phyloP scores from a whole-genome alignment of 2,888 invertebrate genomes.

The Synanthedon vespiformis region DNA sequence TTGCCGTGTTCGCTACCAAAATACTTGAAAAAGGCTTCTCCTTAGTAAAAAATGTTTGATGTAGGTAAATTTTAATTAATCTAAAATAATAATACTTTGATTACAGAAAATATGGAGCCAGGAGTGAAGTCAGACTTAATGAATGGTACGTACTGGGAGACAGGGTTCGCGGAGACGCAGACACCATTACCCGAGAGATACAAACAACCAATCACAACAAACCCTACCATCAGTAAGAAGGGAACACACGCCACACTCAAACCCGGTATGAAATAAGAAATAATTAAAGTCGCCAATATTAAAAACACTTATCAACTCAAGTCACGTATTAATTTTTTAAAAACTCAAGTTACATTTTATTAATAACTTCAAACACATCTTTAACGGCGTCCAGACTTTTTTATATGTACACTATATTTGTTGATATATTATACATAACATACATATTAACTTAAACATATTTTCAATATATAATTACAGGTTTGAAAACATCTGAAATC shows the following conservation, averaged over 20 bases:
- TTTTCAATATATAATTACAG: conserved; percentile 28
- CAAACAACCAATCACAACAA: conserved; percentile 3
- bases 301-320: too few relatives aligned
- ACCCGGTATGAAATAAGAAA: conserved; percentile 7
- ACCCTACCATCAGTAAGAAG: conserved; percentile 7
- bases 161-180: conserved; percentile 21
- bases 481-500: conserved; percentile 55
- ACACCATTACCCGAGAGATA: conserved; percentile 3
- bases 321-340: too few relatives aligned
- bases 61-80: neutral
- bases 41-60: neutral
- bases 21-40: too few relatives aligned
- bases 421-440: neutral
- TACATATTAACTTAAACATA: neutral
- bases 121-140: conserved; percentile 13
- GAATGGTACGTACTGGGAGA: conserved; percentile 40
- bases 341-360: too few relatives aligned
- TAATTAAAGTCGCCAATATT: neutral
- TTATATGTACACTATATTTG: neutral
- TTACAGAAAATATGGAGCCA: conserved; percentile 37
- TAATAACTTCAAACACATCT: too few relatives aligned
- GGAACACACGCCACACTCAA: conserved; percentile 6
- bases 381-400: neutral
- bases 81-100: neutral
- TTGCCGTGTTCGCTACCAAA: too few relatives aligned